These are phyloP conservation scores for Apeltes quadracus DNA, from an alignment of 2,113 vertebrate genomes.

Conservation along the genomic window DNA sequence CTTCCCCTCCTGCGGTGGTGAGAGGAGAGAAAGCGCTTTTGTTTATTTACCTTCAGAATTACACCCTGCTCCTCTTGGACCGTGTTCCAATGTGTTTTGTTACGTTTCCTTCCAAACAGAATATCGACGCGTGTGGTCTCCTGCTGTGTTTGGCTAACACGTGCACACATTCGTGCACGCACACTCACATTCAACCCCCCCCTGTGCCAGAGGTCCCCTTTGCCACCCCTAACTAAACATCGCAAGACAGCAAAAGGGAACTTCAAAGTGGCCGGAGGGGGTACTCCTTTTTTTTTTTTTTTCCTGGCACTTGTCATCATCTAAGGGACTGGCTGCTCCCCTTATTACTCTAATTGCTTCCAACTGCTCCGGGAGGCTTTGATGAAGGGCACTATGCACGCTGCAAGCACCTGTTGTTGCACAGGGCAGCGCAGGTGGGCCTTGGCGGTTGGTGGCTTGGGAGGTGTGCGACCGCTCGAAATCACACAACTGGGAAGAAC, in stretches of 20 bases:
- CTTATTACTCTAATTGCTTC: slow-evolving; percentile 85
- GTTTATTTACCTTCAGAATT: slow-evolving; percentile 80
- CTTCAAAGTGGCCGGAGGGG: slow-evolving; percentile 82
- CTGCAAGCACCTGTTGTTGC: slow-evolving; percentile 83
- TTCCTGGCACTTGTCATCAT: slow-evolving; percentile 84
- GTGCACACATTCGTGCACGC: slow-evolving; percentile 61
- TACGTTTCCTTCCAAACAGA: slow-evolving; percentile 78
- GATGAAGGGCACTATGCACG: slow-evolving; percentile 76
- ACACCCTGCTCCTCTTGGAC: slow-evolving; percentile 78
- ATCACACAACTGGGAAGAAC: slow-evolving; percentile 20
- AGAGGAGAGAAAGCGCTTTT: slow-evolving; percentile 68
- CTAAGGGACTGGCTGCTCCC: slow-evolving; percentile 79
- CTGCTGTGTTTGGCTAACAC: slow-evolving; percentile 71
- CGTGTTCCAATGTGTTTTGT: slow-evolving; percentile 79
- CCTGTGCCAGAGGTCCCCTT: slow-evolving; percentile 75
- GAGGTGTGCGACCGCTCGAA: slow-evolving; percentile 28
- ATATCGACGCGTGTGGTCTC: slow-evolving; percentile 80
- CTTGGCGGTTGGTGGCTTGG: slow-evolving; percentile 45
- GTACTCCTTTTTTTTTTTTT: slow-evolving; percentile 75
- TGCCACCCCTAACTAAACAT: slow-evolving; percentile 80
- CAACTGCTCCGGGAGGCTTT: slow-evolving; percentile 82
- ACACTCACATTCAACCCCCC: slow-evolving; percentile 75
- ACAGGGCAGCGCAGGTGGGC: slow-evolving; percentile 74
- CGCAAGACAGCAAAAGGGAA: slow-evolving; percentile 80
- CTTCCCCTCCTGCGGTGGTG: slow-evolving; percentile 66